A percentile compares a stretch with the other conserved stretches of the same genome.
Evolutionary conservation across 2,113 vertebrate genomes (phyloP).

Genomic region (Plecturocebus donacophilus): DNA sequence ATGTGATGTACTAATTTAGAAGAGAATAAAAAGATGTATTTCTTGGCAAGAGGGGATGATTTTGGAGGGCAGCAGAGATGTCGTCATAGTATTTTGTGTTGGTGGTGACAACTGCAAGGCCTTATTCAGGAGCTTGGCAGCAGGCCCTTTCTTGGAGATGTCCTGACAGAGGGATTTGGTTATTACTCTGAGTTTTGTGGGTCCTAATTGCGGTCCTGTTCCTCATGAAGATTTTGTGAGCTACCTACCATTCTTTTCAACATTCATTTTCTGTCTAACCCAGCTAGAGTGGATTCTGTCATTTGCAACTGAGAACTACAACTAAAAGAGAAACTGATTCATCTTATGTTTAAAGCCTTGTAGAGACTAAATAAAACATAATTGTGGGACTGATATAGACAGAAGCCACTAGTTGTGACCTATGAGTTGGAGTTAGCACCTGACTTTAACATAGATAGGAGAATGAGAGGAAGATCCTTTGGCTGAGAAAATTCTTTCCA

Average conservation of each 20-base stretch:
- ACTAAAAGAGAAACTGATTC: background rate
- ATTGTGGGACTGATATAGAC: too few relatives aligned
- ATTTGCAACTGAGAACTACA: background rate
- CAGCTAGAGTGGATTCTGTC: background rate
- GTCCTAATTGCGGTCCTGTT: background rate
- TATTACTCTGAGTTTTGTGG: background rate
- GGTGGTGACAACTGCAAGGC: background rate
- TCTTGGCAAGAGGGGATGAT: background rate
- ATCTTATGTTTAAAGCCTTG: background rate
- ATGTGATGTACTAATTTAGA: background rate
- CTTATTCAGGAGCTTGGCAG: background rate
- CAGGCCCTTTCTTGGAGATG: background rate
- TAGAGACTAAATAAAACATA: background rate
- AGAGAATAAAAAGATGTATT: background rate
- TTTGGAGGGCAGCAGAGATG: background rate
- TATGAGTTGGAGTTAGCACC: conserved; percentile 52
- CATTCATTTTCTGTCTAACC: background rate
- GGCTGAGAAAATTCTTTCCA: background rate
- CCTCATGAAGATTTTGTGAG: background rate
- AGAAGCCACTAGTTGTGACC: background rate
- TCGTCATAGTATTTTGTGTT: background rate
- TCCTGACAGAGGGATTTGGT: too few relatives aligned
- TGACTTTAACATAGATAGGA: background rate
- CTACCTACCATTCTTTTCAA: background rate
- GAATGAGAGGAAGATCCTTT: fast-evolving